Percentiles rank a stretch among this genome's conserved stretches.
phyloP scores from a whole-genome alignment of 2,797 vertebrate species.

The Notolepis coatsorum region DNA sequence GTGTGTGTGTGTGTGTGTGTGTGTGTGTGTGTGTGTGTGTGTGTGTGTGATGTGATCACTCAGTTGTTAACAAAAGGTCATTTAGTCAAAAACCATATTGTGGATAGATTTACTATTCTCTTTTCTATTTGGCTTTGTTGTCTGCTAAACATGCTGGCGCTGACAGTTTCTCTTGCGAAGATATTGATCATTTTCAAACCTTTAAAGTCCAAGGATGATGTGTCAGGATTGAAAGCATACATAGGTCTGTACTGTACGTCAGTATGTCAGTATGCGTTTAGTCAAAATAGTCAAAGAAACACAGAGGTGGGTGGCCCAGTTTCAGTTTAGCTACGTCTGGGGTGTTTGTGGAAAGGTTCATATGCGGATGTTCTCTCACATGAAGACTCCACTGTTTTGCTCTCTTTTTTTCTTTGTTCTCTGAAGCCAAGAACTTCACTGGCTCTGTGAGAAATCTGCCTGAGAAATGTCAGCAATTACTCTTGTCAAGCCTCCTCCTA shows the following conservation, averaged over 20 bases:
- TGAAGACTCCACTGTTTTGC: conserved; percentile 25
- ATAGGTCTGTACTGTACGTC: conserved; percentile 15
- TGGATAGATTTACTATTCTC: conserved; percentile 46
- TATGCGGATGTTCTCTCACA: conserved; percentile 13
- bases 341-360: conserved; percentile 5
- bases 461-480: conserved; percentile 76
- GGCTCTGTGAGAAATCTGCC: conserved; percentile 58
- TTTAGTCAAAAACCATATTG: conserved; percentile 33
- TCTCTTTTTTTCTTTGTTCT: background rate
- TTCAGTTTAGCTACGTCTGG: conserved; percentile 9
- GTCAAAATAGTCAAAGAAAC: conserved; percentile 6
- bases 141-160: background rate
- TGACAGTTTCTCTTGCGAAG: background rate
- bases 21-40: conserved; percentile 1
- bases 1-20: background rate
- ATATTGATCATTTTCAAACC: background rate
- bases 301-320: background rate
- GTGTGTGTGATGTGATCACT: conserved; percentile 56
- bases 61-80: conserved; percentile 35
- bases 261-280: conserved; percentile 19
- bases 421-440: conserved; percentile 34
- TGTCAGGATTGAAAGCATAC: background rate
- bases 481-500: conserved; percentile 56
- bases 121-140: conserved; percentile 40
- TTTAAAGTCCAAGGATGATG: conserved; percentile 3